A percentile compares a stretch with the other conserved stretches of the same genome.
These are phyloP conservation scores for Conops quadrifasciatus DNA, from an alignment of 2,888 invertebrate genomes.

Conservation along the genomic window DNA sequence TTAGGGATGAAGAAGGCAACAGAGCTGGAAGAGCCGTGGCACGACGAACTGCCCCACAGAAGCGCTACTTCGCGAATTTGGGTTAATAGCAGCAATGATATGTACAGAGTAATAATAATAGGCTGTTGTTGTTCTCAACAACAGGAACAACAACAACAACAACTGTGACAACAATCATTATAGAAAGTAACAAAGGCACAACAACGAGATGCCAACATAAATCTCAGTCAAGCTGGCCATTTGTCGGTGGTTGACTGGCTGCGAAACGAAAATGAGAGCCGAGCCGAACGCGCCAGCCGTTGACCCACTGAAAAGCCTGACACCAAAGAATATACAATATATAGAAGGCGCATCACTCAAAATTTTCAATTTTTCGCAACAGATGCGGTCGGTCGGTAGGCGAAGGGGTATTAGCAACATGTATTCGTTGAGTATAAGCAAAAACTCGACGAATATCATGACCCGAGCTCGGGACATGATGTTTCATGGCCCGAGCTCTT, in stretches of 20 bases:
- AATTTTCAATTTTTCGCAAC: no score
- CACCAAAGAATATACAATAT: no score
- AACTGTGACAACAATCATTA: background rate
- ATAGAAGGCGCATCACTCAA: no score
- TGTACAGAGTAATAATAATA: slow-evolving; percentile 7
- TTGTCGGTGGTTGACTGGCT: background rate
- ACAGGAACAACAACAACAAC: background rate
- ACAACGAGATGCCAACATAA: slow-evolving; percentile 6
- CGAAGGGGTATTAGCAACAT: no score
- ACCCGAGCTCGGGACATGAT: no score
- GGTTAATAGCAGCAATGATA: slow-evolving; percentile 53
- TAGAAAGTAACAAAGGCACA: background rate
- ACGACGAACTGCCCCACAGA: slow-evolving; percentile 25
- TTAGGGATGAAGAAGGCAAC: background rate
- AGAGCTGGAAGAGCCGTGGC: background rate
- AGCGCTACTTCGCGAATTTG: slow-evolving; percentile 55
- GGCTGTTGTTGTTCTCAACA: background rate
- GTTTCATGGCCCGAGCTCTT: no score
- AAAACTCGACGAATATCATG: no score
- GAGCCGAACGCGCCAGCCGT: background rate
- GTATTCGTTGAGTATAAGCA: no score
- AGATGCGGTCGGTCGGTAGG: no score
- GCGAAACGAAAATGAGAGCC: background rate
- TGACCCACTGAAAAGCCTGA: background rate
- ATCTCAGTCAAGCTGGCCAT: background rate